Conservation (phyloP, 1,140 invertebrate species). For the Bombus breviceps region DNA sequence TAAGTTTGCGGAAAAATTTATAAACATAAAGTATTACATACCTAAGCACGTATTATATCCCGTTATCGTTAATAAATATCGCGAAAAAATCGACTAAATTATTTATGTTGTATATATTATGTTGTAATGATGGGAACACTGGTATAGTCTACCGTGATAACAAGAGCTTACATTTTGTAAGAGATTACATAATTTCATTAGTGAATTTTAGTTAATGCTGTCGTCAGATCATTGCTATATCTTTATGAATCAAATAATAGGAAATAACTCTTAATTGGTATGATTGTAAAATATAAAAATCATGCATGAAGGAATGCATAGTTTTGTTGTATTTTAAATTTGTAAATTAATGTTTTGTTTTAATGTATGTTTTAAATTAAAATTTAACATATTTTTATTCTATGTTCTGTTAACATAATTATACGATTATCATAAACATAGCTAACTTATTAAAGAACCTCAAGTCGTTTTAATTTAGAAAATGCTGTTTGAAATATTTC, state of each 20-base stretch:
- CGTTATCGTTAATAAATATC: neutral
- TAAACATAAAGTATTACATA: constrained; percentile 29
- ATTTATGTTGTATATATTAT: neutral
- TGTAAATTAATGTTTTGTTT: too few species aligned
- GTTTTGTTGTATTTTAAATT: neutral
- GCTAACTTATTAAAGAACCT: too few species aligned
- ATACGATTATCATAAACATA: neutral
- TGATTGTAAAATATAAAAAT: neutral
- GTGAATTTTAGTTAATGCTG: constrained; percentile 15
- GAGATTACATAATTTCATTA: neutral
- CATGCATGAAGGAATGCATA: neutral
- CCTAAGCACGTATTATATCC: constrained; percentile 12
- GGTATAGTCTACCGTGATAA: constrained; percentile 23
- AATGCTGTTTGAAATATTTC: neutral
- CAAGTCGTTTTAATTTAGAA: neutral
- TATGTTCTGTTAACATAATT: neutral
- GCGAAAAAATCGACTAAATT: neutral
- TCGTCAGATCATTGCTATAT: neutral
- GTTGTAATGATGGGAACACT: constrained; percentile 29
- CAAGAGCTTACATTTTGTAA: constrained; percentile 20
- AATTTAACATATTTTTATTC: neutral
- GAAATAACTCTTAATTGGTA: constrained; percentile 40
- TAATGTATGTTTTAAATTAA: neutral
- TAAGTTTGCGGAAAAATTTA: neutral
- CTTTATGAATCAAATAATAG: constrained; percentile 21